Conservation (phyloP, 1,140 invertebrate genomes). For the Diachasmimorpha longicaudata region DNA sequence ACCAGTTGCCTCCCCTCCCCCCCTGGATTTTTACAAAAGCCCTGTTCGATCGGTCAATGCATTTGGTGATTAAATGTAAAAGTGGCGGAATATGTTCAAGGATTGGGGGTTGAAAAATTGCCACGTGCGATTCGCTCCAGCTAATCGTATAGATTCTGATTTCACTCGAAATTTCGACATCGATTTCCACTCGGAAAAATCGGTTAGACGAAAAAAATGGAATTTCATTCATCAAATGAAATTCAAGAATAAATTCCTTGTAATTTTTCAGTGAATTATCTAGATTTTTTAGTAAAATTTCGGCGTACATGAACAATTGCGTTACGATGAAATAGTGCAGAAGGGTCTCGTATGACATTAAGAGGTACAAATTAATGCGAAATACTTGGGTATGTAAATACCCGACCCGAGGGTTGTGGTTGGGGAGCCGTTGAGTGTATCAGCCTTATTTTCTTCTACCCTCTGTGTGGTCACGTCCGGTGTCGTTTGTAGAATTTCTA, state of each 20-base stretch:
- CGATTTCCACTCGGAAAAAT: neutral
- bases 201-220: neutral
- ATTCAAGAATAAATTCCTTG: neutral
- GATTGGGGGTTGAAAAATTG: neutral
- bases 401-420: neutral
- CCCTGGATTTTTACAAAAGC: neutral
- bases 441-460: neutral
- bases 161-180: neutral
- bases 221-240: neutral
- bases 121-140: neutral
- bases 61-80: neutral
- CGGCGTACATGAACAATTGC: neutral
- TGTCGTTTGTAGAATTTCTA: constrained; percentile 3
- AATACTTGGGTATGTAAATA: constrained; percentile 3
- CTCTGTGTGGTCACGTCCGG: constrained; percentile 1
- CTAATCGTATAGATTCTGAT: neutral
- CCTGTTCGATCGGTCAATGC: neutral
- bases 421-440: neutral
- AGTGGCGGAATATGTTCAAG: neutral
- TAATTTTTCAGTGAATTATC: no score
- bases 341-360: neutral
- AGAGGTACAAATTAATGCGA: neutral
- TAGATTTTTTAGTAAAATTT: neutral
- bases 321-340: neutral
- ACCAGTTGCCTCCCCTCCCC: neutral